phyloP scores from a whole-genome alignment of 2,888 invertebrate species.

The Diarsia dahlii region DNA sequence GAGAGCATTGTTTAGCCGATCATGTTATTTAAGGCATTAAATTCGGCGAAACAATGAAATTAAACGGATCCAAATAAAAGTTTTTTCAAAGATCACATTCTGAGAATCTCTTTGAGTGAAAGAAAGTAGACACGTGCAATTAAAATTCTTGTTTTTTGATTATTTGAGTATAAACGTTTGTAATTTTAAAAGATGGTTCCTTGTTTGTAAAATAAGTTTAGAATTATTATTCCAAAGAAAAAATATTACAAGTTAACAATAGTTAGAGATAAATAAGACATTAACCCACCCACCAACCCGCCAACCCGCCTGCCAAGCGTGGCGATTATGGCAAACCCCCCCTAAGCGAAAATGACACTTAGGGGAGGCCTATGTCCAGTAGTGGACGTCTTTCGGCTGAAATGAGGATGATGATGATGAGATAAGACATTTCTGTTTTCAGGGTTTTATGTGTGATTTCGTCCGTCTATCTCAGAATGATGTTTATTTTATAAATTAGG shows the following conservation, averaged over 20 bases:
- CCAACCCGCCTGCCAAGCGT: too few relatives aligned
- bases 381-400: too few relatives aligned
- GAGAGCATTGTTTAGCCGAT: slow-evolving; percentile 28
- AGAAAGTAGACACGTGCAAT: slow-evolving; percentile 2
- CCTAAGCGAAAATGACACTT: too few relatives aligned
- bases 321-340: too few relatives aligned
- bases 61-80: slow-evolving; percentile 24
- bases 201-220: neutral
- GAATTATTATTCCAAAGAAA: neutral
- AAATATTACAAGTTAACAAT: neutral
- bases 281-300: too few relatives aligned
- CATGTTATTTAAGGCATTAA: slow-evolving; percentile 20
- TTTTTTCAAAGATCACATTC: slow-evolving; percentile 18
- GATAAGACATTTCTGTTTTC: too few relatives aligned
- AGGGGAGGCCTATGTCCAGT: too few relatives aligned
- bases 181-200: neutral
- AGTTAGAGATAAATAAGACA: too few relatives aligned
- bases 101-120: slow-evolving; percentile 18
- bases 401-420: too few relatives aligned
- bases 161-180: neutral
- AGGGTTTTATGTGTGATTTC: neutral
- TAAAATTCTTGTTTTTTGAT: slow-evolving; percentile 14
- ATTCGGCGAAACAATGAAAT: slow-evolving; percentile 26
- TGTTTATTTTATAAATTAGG: neutral
- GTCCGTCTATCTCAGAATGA: neutral